A percentile compares a stretch with the other conserved stretches of the same genome.
phyloP scores from a whole-genome alignment of 2,113 vertebrate genomes.

The Coregonus clupeaformis region DNA sequence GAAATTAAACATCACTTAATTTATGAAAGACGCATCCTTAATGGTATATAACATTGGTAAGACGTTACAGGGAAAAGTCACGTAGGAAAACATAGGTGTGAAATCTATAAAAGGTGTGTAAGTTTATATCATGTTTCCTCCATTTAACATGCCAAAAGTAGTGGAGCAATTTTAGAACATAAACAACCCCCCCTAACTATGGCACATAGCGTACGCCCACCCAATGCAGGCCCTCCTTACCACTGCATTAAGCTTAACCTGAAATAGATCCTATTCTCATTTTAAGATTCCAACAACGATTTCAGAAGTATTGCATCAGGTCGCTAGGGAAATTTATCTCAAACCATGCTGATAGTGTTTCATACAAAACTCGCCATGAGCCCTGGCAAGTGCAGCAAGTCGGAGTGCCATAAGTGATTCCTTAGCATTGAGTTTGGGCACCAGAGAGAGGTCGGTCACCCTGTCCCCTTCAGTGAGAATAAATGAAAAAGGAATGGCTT shows the following conservation, averaged over 20 bases:
- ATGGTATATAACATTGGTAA: no score
- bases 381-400: background rate
- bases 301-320: background rate
- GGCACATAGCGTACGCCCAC: background rate
- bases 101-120: no score
- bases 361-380: background rate
- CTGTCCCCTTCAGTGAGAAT: background rate
- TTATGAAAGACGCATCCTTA: no score
- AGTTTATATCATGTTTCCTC: no score
- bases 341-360: background rate
- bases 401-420: background rate
- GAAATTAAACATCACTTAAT: no score
- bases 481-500: background rate
- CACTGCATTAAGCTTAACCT: background rate
- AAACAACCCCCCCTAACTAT: background rate
- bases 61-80: no score
- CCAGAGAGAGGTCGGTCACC: background rate
- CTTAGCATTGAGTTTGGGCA: conserved; percentile 2
- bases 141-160: no score
- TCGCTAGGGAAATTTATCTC: background rate
- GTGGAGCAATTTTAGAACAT: no score
- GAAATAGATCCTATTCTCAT: background rate
- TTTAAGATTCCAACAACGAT: background rate
- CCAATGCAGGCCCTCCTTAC: background rate
- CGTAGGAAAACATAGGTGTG: no score